Conservation (phyloP, 2,113 vertebrate species). For the Limnothrissa miodon region DNA sequence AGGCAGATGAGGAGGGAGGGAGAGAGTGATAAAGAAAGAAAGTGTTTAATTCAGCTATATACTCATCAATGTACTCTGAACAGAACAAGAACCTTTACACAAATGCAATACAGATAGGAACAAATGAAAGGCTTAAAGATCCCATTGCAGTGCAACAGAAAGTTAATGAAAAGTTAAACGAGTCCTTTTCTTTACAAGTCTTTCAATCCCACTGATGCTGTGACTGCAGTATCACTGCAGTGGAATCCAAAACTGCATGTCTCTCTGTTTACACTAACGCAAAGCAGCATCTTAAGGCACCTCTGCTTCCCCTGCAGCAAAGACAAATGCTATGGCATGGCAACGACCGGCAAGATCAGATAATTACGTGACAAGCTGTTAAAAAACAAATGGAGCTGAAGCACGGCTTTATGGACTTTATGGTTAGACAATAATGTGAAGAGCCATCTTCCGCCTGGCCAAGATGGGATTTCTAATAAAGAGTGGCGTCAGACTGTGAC, state of each 20-base stretch:
- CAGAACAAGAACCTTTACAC: constrained; percentile 48
- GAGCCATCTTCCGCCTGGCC: background rate
- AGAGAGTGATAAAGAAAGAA: constrained; percentile 43
- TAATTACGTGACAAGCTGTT: background rate
- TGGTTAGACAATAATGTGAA: background rate
- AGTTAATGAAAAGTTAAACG: background rate
- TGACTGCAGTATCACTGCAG: background rate
- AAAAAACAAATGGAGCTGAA: background rate
- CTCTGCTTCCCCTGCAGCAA: background rate
- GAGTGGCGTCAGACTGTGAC: constrained; percentile 18
- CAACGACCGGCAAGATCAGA: background rate
- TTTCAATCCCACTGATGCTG: background rate
- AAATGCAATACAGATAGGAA: constrained; percentile 50
- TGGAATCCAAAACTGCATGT: background rate
- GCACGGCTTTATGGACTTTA: constrained; percentile 1
- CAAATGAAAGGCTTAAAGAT: constrained; percentile 31
- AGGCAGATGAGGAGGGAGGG: constrained; percentile 30
- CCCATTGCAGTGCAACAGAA: background rate
- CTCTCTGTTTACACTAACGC: constrained; percentile 4
- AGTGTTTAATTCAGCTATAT: background rate
- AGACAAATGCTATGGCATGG: background rate
- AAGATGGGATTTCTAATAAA: constrained; percentile 32
- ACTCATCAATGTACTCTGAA: background rate
- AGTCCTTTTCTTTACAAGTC: background rate
- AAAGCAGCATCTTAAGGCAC: background rate